A percentile compares a stretch with the other conserved stretches of the same genome.
Evolutionary conservation across 1,140 invertebrate species (phyloP).

Genomic region (Portunus trituberculatus): DNA sequence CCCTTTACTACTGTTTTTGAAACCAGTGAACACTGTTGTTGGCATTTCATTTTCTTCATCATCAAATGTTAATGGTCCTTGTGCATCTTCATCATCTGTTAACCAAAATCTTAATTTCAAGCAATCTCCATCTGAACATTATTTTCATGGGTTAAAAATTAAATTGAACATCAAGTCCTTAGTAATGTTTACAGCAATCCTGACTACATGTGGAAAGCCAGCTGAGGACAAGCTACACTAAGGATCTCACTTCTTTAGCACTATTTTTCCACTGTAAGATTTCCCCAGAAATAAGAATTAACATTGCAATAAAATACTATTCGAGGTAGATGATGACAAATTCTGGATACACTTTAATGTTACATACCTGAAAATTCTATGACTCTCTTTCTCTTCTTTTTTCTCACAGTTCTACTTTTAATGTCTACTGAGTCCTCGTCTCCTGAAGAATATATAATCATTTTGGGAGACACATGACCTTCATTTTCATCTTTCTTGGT

Average conservation of each 20-base stretch:
- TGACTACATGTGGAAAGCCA: too few relatives aligned
- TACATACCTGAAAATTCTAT: conserved; percentile 64
- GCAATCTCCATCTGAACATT: too few relatives aligned
- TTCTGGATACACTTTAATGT: neutral
- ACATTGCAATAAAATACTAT: too few relatives aligned
- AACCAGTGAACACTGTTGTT: conserved; percentile 69
- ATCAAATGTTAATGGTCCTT: conserved; percentile 84
- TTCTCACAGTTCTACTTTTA: conserved; percentile 9
- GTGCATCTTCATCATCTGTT: conserved; percentile 80
- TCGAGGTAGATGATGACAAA: too few relatives aligned
- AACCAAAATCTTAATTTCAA: neutral
- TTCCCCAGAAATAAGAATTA: too few relatives aligned
- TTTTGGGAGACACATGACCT: neutral
- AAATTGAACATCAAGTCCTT: too few relatives aligned
- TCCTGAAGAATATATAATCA: conserved; percentile 65
- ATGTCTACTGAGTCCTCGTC: conserved; percentile 35
- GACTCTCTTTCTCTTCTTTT: conserved; percentile 58
- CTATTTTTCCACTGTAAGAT: too few relatives aligned
- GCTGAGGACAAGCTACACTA: too few relatives aligned
- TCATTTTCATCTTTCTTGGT: neutral
- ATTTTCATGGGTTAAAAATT: too few relatives aligned
- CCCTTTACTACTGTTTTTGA: conserved; percentile 78
- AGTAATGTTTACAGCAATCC: too few relatives aligned
- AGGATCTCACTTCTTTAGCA: too few relatives aligned
- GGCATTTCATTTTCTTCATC: conserved; percentile 89